Evolutionary conservation across 2,113 vertebrate species (phyloP), one percentile per base, ranked within the genome.

Genomic region (Toxotes chatareus): DNA sequence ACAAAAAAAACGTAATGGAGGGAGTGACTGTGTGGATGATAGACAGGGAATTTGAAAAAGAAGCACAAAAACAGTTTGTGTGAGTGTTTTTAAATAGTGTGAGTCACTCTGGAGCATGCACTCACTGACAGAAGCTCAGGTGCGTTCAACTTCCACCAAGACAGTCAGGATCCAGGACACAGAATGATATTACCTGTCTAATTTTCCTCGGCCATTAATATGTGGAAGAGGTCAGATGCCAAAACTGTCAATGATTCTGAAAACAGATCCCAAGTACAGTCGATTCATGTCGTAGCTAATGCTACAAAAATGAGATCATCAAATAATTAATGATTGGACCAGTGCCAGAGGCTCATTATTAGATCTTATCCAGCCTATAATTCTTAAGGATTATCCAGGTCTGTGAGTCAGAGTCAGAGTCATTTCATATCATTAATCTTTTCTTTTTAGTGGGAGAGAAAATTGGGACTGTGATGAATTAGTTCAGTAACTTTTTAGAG

Each of bases 391-490:
- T 60, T 38, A 68, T 17, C 13, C 31, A 32, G 42, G 51, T 73
- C 71, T 59, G 40, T 76, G 77, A 62, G 32, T 57, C 42, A 63
- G 10, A 21, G 19, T 57, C n/a, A 72, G 55, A 49, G 36, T n/a
- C n/a, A 27, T 36, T 5, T 47, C 11, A 16, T 13, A 16, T 68
- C 42, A 57, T 86, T 55, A 56, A 73, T 80, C 68, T 77, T 51
- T 65, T 32, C 3, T 49, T 70, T 63, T 79, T 31, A 53, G 19
- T 34, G 10, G 14, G 55, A 40, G 34, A 71, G 16, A 55, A 34
- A 76, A 64, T 62, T 49, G 10, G 12, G 16, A 7, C 6, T 7
- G 7, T 49, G 5, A 19, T 6, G 47, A 49, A 49, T 49, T 49
- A 49, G 11, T 71, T 49, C 0, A 23, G 27, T 19, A 55, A 53